Evolutionary conservation across 2,113 vertebrate genomes (phyloP).

Genomic region (Haliaeetus leucogaster): DNA sequence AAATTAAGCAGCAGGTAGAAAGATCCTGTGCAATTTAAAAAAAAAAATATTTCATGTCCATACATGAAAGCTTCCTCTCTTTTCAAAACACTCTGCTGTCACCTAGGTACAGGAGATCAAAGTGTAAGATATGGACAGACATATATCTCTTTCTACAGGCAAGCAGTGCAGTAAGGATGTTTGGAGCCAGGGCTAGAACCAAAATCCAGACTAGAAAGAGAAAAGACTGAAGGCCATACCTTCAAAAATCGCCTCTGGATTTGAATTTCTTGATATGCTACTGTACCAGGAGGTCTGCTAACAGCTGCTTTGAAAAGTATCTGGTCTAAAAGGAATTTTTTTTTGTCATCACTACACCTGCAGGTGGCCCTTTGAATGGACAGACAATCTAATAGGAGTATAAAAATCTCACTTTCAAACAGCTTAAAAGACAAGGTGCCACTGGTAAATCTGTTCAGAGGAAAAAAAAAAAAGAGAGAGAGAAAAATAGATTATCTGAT

Average conservation of each 20-base stretch:
- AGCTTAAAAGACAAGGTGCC: neutral
- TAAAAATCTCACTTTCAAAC: neutral
- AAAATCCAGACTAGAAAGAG: neutral
- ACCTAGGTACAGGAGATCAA: neutral
- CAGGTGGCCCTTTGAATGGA: neutral
- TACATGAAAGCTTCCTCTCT: neutral
- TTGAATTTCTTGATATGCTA: neutral
- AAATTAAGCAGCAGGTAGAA: conserved; percentile 51
- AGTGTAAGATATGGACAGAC: accelerated
- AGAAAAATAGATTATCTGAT: neutral
- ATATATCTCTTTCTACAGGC: neutral
- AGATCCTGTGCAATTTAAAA: conserved; percentile 7
- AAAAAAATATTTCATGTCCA: neutral
- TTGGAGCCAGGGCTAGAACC: neutral
- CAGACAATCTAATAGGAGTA: neutral
- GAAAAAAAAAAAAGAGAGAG: accelerated
- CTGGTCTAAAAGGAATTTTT: neutral
- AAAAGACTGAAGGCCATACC: neutral
- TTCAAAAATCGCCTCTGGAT: neutral
- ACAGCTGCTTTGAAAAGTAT: neutral
- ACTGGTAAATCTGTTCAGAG: neutral
- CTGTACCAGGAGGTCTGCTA: neutral
- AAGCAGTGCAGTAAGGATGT: neutral
- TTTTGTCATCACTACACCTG: neutral
- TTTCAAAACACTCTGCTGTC: neutral